A percentile compares a stretch with the other conserved stretches of the same genome.
Evolutionary conservation across 2,113 vertebrate species (phyloP).

Genomic region (Bucco capensis): DNA sequence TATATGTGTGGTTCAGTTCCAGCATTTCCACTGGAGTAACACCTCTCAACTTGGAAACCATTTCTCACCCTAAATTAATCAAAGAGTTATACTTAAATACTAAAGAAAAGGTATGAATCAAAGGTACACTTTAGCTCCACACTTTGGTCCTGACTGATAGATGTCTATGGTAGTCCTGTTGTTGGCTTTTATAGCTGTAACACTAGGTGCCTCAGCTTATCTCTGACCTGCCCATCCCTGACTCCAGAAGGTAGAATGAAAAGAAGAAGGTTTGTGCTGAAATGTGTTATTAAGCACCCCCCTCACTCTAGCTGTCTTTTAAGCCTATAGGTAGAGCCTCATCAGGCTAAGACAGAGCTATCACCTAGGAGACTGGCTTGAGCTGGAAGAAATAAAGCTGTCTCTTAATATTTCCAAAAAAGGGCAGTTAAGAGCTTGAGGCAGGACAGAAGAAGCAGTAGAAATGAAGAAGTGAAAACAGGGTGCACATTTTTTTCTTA

Average conservation of each 20-base stretch:
- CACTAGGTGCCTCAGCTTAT: background rate
- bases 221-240: background rate
- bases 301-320: background rate
- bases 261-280: background rate
- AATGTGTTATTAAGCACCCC: background rate
- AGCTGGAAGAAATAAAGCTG: background rate
- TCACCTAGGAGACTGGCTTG: background rate
- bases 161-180: background rate
- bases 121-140: background rate
- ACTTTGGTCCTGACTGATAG: background rate
- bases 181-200: background rate
- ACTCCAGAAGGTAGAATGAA: background rate
- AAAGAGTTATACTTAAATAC: background rate
- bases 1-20: background rate
- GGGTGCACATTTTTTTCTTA: constrained; percentile 11
- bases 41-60: background rate
- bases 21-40: background rate
- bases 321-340: background rate
- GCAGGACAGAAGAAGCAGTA: background rate
- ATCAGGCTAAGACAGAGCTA: background rate
- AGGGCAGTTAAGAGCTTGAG: background rate
- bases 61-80: background rate
- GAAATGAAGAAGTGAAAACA: background rate
- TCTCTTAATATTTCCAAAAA: background rate
- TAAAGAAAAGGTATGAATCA: background rate